Evolutionary conservation across 2,113 vertebrate genomes (phyloP).

Genomic region (Phyllostomus discolor): DNA sequence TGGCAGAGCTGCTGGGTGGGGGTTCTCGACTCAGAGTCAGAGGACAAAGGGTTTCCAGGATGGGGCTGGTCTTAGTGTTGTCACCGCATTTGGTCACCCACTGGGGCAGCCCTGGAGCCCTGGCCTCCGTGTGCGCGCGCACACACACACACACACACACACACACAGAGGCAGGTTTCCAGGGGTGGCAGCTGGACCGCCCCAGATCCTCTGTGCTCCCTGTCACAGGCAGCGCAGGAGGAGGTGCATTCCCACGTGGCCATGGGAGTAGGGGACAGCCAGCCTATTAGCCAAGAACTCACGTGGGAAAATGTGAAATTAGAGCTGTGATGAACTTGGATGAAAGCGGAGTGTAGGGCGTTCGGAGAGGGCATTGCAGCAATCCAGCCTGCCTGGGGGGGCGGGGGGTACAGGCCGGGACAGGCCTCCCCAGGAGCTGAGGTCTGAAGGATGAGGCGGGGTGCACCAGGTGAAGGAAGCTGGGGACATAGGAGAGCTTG

Average conservation of each 20-base stretch:
- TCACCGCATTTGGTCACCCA: accelerated
- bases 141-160: too few species aligned
- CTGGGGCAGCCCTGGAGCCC: accelerated
- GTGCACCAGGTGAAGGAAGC: neutral
- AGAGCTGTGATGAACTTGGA: accelerated
- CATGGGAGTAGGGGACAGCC: neutral
- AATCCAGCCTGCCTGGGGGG: accelerated
- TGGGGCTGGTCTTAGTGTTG: neutral
- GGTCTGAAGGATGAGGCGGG: neutral
- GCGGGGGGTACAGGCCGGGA: neutral
- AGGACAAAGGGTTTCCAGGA: neutral
- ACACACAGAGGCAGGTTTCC: neutral
- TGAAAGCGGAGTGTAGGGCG: neutral
- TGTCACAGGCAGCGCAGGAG: neutral
- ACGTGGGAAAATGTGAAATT: neutral
- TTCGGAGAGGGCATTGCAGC: neutral
- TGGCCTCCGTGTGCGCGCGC: neutral
- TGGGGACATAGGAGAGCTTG: too few species aligned
- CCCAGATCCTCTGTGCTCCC: neutral
- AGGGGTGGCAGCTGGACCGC: too few species aligned
- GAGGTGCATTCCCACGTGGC: neutral
- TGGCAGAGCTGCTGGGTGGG: neutral
- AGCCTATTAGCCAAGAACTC: neutral
- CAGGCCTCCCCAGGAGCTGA: neutral
- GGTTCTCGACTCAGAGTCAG: neutral